Evolutionary conservation across 2,888 invertebrate genomes (phyloP).

Genomic region (Digitonthophagus gazella): DNA sequence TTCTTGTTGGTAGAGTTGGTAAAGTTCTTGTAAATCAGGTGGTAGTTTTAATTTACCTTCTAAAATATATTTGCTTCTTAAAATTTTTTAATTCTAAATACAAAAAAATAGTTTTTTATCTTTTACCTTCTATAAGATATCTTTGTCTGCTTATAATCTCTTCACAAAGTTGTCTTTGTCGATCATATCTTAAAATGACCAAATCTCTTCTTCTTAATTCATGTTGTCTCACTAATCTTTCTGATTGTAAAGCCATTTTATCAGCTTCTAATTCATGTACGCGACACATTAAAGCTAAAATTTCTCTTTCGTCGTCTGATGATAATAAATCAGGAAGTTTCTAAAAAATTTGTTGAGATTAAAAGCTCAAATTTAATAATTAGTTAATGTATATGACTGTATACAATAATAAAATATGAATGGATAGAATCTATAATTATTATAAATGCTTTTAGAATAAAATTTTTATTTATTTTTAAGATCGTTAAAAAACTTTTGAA

Average conservation of each 20-base stretch:
- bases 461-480: too few relatives aligned
- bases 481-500: too few relatives aligned
- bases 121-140: constrained; percentile 76
- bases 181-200: constrained; percentile 76
- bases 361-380: background rate
- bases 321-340: constrained; percentile 81
- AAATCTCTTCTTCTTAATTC: constrained; percentile 82
- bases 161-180: constrained; percentile 83
- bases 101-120: background rate
- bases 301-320: constrained; percentile 87
- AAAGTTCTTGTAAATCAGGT: constrained; percentile 74
- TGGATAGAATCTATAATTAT: too few relatives aligned
- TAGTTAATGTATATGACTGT: background rate
- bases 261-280: constrained; percentile 94
- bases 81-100: background rate
- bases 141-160: constrained; percentile 89
- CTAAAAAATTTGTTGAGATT: constrained; percentile 53
- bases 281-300: constrained; percentile 81
- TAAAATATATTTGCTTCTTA: too few relatives aligned
- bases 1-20: constrained; percentile 82
- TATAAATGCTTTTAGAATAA: too few relatives aligned
- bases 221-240: constrained; percentile 79
- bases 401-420: too few relatives aligned
- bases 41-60: constrained; percentile 70
- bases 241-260: constrained; percentile 88